Percentiles rank a stretch among this genome's conserved stretches.
Evolutionary conservation across 2,888 invertebrate genomes (phyloP).

Genomic region (Caenorhabditis angaria): DNA sequence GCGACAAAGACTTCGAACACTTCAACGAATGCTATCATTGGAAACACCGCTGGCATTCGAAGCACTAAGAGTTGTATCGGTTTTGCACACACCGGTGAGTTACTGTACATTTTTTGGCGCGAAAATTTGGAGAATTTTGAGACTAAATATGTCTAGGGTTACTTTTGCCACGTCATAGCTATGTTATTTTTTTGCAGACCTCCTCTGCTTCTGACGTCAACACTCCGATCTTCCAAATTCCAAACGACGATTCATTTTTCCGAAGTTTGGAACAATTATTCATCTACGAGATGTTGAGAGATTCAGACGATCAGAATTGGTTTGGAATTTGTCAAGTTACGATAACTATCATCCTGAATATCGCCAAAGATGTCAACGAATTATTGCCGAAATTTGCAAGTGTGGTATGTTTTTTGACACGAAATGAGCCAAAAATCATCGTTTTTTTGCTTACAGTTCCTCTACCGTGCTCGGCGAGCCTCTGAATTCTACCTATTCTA

Average conservation of each 20-base stretch:
- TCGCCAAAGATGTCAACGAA: constrained; percentile 40
- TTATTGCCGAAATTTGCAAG: constrained; percentile 31
- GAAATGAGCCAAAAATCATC: background rate
- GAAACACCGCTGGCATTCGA: constrained; percentile 23
- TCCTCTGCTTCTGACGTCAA: background rate
- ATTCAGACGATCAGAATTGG: constrained; percentile 31
- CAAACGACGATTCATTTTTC: constrained; percentile 42
- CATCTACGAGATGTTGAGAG: constrained; percentile 28
- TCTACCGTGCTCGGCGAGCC: constrained; percentile 20
- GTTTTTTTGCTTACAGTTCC: constrained; percentile 10
- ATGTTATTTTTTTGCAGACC: background rate
- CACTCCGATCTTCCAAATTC: constrained; percentile 33
- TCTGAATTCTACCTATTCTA: constrained; percentile 31
- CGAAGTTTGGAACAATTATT: constrained; percentile 39
- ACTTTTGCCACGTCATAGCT: no score
- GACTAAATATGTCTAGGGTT: no score
- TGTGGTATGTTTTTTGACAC: background rate
- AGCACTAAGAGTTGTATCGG: constrained; percentile 33
- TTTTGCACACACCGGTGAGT: constrained; percentile 10
- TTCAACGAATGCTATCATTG: constrained; percentile 40
- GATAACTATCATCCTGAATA: constrained; percentile 31
- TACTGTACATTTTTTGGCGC: background rate
- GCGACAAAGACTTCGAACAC: constrained; percentile 23
- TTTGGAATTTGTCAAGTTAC: constrained; percentile 38
- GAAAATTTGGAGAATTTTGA: no score